Conservation (phyloP, 1,140 invertebrate genomes). For the Diorhabda carinulata region DNA sequence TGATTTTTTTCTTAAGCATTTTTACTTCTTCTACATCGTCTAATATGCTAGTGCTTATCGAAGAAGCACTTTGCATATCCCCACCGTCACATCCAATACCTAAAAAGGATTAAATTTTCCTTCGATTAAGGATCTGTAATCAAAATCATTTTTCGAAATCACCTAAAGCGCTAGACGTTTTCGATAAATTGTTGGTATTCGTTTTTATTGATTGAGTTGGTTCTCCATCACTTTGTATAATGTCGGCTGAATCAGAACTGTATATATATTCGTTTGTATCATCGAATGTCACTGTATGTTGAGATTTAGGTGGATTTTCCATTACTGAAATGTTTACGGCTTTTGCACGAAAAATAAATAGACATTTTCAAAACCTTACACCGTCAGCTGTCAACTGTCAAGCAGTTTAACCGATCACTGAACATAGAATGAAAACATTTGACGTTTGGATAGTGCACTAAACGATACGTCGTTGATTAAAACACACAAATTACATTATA, state of each 20-base stretch:
- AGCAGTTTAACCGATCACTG: not conserved
- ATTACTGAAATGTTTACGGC: not conserved
- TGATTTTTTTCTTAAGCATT: conserved; percentile 11
- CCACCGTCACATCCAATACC: conserved; percentile 9
- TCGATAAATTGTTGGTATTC: not conserved
- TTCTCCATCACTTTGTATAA: not conserved
- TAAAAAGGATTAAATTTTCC: not conserved
- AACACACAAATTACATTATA: too few species aligned
- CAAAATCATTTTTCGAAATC: not conserved
- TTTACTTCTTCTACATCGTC: conserved; percentile 21
- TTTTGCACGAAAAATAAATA: not conserved
- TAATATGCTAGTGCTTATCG: conserved; percentile 23
- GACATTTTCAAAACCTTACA: not conserved
- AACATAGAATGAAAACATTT: too few species aligned
- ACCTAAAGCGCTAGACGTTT: not conserved
- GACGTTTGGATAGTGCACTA: too few species aligned
- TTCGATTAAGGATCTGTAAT: too few species aligned
- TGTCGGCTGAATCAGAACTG: not conserved
- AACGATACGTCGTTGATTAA: too few species aligned
- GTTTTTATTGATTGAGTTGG: not conserved
- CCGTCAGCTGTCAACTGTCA: not conserved
- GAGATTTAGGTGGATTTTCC: not conserved
- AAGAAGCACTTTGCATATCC: conserved; percentile 22
- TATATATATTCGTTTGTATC: not conserved
- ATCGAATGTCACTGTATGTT: not conserved